phyloP scores from a whole-genome alignment of 2,113 vertebrate species.

The Aptenodytes patagonicus region DNA sequence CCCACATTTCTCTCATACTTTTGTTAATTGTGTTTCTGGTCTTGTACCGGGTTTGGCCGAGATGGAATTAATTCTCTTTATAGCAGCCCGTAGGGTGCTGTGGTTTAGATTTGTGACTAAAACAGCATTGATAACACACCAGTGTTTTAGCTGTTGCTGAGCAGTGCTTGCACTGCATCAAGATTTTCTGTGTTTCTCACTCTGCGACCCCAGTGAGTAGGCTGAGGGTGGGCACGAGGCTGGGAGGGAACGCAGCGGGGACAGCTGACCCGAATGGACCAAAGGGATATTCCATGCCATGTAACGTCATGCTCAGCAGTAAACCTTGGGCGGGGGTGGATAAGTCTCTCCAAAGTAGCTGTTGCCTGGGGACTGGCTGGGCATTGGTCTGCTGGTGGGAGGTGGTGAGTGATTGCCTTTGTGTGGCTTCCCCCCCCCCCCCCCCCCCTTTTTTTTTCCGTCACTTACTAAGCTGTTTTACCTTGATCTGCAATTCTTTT shows the following conservation, averaged over 20 bases:
- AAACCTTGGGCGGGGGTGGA: neutral
- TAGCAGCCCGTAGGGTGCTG: neutral
- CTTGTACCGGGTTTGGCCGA: neutral
- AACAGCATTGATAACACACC: neutral
- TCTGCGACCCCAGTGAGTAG: neutral
- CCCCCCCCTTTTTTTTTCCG: no score
- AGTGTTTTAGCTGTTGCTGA: neutral
- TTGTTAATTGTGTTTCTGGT: neutral
- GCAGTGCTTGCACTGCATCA: neutral
- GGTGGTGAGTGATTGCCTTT: neutral
- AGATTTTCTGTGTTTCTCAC: neutral
- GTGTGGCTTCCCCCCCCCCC: no score
- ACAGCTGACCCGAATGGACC: neutral
- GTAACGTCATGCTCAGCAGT: accelerated
- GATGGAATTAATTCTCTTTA: neutral
- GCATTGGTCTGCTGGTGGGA: neutral
- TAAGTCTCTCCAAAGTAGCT: neutral
- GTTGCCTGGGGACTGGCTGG: neutral
- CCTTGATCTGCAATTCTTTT: neutral
- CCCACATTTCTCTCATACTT: neutral
- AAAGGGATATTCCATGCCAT: neutral
- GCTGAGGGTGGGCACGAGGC: neutral
- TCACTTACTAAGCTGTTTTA: neutral
- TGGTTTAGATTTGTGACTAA: neutral
- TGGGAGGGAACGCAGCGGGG: neutral